Percentiles rank a stretch among this genome's conserved stretches.
Evolutionary conservation across 1,140 invertebrate species (phyloP).

Genomic region (Eupristina koningsbergeri): DNA sequence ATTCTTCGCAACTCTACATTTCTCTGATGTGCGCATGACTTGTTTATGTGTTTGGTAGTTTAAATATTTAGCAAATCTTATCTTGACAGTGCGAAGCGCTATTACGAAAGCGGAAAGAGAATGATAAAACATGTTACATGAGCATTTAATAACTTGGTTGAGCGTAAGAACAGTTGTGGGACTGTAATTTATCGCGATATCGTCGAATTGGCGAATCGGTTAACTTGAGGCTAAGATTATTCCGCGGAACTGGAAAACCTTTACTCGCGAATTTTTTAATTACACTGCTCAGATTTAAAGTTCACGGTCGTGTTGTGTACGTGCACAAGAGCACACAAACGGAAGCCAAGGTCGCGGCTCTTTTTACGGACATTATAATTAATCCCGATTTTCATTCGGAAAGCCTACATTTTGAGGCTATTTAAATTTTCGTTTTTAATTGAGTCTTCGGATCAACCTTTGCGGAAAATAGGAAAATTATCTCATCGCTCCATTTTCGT

Average conservation of each 20-base stretch:
- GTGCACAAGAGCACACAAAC: too few relatives aligned
- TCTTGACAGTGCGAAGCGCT: not conserved
- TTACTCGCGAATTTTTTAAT: not conserved
- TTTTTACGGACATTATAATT: not conserved
- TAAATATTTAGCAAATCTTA: slow-evolving; percentile 8
- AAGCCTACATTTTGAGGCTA: not conserved
- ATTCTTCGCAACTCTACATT: not conserved
- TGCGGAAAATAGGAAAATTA: slow-evolving; percentile 22
- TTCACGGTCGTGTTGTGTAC: not conserved
- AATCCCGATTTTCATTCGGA: not conserved
- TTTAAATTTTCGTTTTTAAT: not conserved
- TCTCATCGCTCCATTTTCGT: slow-evolving; percentile 40
- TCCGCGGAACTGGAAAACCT: not conserved
- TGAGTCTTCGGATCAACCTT: not conserved
- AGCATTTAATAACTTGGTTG: too few relatives aligned
- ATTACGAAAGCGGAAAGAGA: slow-evolving; percentile 11
- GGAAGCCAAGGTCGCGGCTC: not conserved
- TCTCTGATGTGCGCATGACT: not conserved
- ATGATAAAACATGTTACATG: slow-evolving; percentile 4
- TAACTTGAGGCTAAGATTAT: not conserved
- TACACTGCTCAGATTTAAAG: not conserved
- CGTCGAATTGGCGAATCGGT: not conserved
- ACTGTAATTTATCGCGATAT: not conserved
- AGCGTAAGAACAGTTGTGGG: not conserved
- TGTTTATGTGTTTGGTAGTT: not conserved